phyloP scores from a whole-genome alignment of 2,113 vertebrate genomes.

The Poecile atricapillus region DNA sequence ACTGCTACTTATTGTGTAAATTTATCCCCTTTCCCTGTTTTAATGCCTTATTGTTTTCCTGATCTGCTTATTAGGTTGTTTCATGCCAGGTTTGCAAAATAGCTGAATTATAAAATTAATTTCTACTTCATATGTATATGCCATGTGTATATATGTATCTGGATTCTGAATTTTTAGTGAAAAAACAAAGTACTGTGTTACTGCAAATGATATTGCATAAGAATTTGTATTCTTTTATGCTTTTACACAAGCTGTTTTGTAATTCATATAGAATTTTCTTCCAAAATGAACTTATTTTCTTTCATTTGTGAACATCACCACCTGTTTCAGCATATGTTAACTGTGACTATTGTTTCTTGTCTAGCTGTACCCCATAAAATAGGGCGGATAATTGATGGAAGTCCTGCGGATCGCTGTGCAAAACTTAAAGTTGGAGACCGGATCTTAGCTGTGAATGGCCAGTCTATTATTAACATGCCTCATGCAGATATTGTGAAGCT shows the following conservation, averaged over 20 bases:
- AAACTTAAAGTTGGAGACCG: slow-evolving; percentile 97
- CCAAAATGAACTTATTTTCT: background rate
- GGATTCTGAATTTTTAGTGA: background rate
- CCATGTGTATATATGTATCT: background rate
- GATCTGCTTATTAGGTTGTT: background rate
- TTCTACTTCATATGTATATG: background rate
- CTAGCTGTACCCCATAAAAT: slow-evolving; percentile 97
- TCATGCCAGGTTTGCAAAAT: background rate
- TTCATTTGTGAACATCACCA: background rate
- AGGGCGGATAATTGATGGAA: slow-evolving; percentile 96
- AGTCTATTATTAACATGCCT: slow-evolving; percentile 96
- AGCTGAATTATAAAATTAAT: background rate
- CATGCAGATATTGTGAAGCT: slow-evolving; percentile 98
- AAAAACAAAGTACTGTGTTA: background rate
- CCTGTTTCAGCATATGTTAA: background rate
- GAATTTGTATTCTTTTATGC: background rate
- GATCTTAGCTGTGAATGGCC: slow-evolving; percentile 95
- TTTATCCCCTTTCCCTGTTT: background rate
- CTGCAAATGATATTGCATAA: background rate
- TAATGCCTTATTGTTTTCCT: background rate
- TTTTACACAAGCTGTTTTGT: background rate
- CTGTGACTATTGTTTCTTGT: slow-evolving; percentile 29
- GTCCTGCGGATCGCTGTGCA: slow-evolving; percentile 93
- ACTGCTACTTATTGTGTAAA: background rate
- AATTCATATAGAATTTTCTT: background rate